A percentile compares a stretch with the other conserved stretches of the same genome.
Conservation (phyloP, 2,113 vertebrate genomes). For the Cromileptes altivelis region DNA sequence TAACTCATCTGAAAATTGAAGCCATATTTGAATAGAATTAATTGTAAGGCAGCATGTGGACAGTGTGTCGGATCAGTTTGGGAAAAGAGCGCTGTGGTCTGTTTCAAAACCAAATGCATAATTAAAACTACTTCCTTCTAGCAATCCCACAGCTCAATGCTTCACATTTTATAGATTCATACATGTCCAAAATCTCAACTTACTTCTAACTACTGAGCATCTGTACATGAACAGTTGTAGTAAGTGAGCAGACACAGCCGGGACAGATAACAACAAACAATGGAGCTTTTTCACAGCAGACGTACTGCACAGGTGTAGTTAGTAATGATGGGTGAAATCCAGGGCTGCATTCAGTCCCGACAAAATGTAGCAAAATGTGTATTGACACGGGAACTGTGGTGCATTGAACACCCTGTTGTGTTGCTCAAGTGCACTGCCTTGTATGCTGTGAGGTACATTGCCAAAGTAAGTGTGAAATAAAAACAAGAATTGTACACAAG, state of each 20-base stretch:
- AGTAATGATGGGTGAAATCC: neutral
- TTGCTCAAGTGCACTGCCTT: no score
- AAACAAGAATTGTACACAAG: no score
- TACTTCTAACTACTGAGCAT: neutral
- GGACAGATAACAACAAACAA: neutral
- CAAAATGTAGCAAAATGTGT: no score
- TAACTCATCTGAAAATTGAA: constrained; percentile 68
- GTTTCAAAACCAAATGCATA: no score
- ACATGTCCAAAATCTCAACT: neutral
- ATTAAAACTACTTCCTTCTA: no score
- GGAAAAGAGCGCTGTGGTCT: no score
- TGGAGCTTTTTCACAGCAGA: neutral
- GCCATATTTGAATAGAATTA: neutral
- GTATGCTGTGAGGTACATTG: no score
- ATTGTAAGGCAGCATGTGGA: neutral
- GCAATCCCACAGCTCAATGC: neutral
- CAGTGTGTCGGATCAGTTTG: neutral
- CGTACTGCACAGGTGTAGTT: neutral
- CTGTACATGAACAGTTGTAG: no score
- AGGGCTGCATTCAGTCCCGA: no score
- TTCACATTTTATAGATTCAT: neutral
- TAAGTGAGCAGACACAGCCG: neutral
- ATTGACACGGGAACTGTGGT: no score
- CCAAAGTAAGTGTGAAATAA: no score
- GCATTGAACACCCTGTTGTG: no score